A percentile compares a stretch with the other conserved stretches of the same genome.
Conservation (phyloP, 2,888 invertebrate genomes). For the Labia minor region DNA sequence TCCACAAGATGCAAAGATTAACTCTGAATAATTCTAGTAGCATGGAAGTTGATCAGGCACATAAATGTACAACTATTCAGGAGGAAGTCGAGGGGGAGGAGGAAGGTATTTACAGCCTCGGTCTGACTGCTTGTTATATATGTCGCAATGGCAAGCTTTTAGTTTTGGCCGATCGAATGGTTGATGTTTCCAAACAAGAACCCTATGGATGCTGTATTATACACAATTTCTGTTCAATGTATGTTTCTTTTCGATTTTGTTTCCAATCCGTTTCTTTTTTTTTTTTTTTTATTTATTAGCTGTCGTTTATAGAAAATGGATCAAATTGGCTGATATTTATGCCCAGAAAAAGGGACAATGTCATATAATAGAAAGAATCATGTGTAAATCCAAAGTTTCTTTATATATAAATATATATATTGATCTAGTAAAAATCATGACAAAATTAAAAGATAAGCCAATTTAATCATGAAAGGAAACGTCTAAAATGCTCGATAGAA, state of each 20-base stretch:
- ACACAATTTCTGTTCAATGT: constrained; percentile 29
- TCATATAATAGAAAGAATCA: no score
- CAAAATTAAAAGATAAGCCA: no score
- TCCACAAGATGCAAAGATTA: constrained; percentile 38
- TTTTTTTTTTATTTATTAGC: constrained; percentile 21
- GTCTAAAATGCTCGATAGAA: no score
- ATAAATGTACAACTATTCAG: constrained; percentile 33
- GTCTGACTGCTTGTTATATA: constrained; percentile 13
- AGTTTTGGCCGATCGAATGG: constrained; percentile 7
- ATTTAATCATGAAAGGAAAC: no score
- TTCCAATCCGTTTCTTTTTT: constrained; percentile 13
- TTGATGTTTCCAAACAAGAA: not conserved
- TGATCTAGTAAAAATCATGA: no score
- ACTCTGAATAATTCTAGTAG: constrained; percentile 34
- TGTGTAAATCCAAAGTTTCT: no score
- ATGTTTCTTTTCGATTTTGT: constrained; percentile 28
- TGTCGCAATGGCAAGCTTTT: constrained; percentile 14
- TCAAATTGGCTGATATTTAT: no score
- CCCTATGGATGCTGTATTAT: constrained; percentile 28
- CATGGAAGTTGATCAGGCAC: constrained; percentile 34
- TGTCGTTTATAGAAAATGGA: no score
- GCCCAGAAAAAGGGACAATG: no score
- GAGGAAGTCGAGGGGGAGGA: constrained; percentile 33
- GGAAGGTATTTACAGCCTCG: constrained; percentile 25
- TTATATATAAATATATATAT: no score